Evolutionary conservation across 2,113 vertebrate genomes (phyloP).

Genomic region (Pygoscelis adeliae): DNA sequence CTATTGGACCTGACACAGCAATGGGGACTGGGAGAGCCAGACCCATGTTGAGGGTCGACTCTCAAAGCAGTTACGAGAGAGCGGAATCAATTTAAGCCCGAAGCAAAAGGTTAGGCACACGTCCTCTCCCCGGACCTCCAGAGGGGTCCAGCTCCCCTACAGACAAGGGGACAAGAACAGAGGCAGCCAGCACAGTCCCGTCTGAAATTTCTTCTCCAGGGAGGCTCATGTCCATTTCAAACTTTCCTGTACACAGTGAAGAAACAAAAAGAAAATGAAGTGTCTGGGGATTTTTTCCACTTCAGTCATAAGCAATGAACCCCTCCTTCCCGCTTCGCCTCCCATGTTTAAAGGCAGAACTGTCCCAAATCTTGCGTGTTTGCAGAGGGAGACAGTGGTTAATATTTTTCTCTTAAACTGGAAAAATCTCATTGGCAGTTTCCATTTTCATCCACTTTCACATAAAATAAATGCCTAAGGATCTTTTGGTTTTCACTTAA

Average conservation of each 20-base stretch:
- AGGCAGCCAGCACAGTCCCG: not conserved
- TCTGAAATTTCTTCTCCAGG: not conserved
- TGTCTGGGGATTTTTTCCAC: not conserved
- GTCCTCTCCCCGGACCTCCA: not conserved
- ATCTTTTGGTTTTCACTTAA: not conserved
- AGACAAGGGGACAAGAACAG: not conserved
- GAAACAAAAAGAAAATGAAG: not conserved
- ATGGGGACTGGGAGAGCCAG: not conserved
- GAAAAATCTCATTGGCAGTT: not conserved
- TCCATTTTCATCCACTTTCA: not conserved
- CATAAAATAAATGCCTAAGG: not conserved
- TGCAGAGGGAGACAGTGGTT: not conserved
- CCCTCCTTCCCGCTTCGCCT: not conserved
- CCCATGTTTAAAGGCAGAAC: not conserved
- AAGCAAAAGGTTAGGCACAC: not conserved
- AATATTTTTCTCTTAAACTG: not conserved
- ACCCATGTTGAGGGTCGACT: not conserved
- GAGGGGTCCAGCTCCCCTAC: not conserved
- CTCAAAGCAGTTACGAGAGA: not conserved
- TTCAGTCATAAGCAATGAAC: not conserved
- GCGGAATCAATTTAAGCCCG: fast-evolving
- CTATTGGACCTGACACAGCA: not conserved
- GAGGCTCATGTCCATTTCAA: not conserved
- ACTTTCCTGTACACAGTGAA: not conserved
- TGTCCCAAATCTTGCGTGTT: not conserved